A percentile compares a stretch with the other conserved stretches of the same genome.
Evolutionary conservation across 2,113 vertebrate species (phyloP).

Genomic region (Capra hircus): DNA sequence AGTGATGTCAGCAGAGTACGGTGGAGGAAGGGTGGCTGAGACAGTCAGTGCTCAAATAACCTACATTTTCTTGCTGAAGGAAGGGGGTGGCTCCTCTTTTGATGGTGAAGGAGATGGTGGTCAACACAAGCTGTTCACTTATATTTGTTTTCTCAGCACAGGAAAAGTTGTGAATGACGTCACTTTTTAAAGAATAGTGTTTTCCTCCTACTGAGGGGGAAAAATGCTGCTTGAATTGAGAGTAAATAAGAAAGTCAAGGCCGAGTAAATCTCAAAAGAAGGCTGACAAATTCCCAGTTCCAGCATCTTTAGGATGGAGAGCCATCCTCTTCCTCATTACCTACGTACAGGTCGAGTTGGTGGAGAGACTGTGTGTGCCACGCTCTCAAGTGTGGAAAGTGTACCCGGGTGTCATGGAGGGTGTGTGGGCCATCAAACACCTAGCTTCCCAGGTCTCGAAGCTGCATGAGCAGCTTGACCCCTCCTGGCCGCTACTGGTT

Average conservation of each 20-base stretch:
- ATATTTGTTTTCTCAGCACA: not conserved
- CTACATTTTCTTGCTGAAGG: not conserved
- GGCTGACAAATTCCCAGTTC: not conserved
- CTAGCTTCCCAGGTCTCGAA: not conserved
- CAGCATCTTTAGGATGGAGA: not conserved
- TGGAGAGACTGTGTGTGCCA: not conserved
- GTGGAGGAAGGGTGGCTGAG: not conserved
- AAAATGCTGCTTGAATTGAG: not conserved
- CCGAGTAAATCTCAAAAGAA: not conserved
- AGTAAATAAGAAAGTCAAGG: not conserved
- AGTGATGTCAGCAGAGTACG: not conserved
- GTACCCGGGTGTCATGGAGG: not conserved
- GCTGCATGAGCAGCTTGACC: not conserved
- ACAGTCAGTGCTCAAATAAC: not conserved
- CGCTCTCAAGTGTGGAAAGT: not conserved
- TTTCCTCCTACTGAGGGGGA: not conserved
- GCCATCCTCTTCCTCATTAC: not conserved
- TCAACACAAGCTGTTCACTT: not conserved
- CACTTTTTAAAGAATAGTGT: not conserved
- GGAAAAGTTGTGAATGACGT: not conserved
- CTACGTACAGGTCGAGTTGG: accelerated
- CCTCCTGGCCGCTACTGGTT: not conserved
- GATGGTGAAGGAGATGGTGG: not conserved
- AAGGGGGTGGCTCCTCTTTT: not conserved
- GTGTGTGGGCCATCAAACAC: not conserved